Conservation (phyloP, 2,797 vertebrate species). For the Helicolenus hilgendorfi region DNA sequence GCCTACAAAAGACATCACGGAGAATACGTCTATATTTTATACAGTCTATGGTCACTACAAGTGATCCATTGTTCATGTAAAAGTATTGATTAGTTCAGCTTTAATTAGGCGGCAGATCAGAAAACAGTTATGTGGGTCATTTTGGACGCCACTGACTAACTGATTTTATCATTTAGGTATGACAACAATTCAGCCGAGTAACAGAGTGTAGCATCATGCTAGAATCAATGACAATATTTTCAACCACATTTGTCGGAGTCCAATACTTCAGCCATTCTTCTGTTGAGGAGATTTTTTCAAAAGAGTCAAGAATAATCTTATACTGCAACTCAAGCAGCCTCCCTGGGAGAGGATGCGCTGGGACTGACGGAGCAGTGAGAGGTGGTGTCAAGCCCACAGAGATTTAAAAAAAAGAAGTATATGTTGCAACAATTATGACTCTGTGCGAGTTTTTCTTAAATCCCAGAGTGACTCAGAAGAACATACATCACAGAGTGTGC, state of each 20-base stretch:
- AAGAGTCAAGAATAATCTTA: slow-evolving; percentile 54
- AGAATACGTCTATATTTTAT: too few species aligned
- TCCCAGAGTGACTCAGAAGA: slow-evolving; percentile 43
- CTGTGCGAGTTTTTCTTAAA: slow-evolving; percentile 45
- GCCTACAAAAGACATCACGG: too few species aligned
- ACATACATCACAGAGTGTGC: slow-evolving; percentile 49
- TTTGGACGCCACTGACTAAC: neutral
- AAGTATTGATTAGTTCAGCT: neutral
- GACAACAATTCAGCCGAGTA: neutral
- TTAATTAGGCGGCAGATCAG: neutral
- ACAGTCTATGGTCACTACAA: neutral
- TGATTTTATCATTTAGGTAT: neutral
- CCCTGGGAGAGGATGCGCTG: slow-evolving; percentile 46
- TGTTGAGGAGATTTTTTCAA: slow-evolving; percentile 51
- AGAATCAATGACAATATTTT: neutral
- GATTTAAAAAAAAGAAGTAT: slow-evolving; percentile 61
- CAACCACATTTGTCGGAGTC: slow-evolving; percentile 11
- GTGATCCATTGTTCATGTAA: neutral
- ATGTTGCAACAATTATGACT: slow-evolving; percentile 71
- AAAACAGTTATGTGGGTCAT: neutral
- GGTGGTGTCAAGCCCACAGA: slow-evolving; percentile 74
- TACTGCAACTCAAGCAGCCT: slow-evolving; percentile 60
- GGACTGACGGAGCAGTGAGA: slow-evolving; percentile 64
- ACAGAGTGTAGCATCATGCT: neutral
- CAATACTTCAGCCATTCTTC: slow-evolving; percentile 31